Evolutionary conservation across 37 sponge, comb jelly and placozoan genomes (phyloP).

Genomic region (Corticium candelabrum): DNA sequence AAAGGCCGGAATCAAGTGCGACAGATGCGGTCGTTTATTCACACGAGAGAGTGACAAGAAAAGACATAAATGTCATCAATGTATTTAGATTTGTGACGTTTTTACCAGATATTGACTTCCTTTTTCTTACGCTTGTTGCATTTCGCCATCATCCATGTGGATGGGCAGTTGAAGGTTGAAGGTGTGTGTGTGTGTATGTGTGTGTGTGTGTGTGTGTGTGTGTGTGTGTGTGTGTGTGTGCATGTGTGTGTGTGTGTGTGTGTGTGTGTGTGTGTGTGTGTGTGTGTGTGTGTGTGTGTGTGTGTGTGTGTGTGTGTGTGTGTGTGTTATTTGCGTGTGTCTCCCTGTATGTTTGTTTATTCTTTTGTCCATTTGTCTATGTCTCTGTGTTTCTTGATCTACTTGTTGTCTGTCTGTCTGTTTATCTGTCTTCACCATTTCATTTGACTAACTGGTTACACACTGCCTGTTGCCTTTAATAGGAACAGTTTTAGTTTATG

Average conservation of each 20-base stretch:
- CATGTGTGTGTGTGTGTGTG: background rate
- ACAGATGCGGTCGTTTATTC: too few species aligned
- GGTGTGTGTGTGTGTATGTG: background rate
- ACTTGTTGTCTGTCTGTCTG: background rate
- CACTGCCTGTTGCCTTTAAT: too few species aligned
- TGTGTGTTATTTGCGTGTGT: background rate
- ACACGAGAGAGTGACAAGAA: too few species aligned
- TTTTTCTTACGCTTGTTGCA: too few species aligned
- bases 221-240: conserved; percentile 2
- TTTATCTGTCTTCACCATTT: background rate
- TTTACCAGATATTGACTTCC: too few species aligned
- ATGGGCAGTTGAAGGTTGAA: too few species aligned
- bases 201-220: conserved; percentile 5
- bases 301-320: background rate
- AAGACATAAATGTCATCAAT: too few species aligned
- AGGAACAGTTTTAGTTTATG: too few species aligned
- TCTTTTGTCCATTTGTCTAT: background rate
- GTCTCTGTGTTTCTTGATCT: background rate
- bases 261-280: background rate
- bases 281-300: background rate
- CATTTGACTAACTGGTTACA: too few species aligned
- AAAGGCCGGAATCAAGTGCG: too few species aligned
- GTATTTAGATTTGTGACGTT: too few species aligned
- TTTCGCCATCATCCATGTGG: too few species aligned
- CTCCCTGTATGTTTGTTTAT: background rate